These are phyloP conservation scores for Opisthograptis luteolata DNA, from an alignment of 2,888 invertebrate species.

Conservation along the genomic window DNA sequence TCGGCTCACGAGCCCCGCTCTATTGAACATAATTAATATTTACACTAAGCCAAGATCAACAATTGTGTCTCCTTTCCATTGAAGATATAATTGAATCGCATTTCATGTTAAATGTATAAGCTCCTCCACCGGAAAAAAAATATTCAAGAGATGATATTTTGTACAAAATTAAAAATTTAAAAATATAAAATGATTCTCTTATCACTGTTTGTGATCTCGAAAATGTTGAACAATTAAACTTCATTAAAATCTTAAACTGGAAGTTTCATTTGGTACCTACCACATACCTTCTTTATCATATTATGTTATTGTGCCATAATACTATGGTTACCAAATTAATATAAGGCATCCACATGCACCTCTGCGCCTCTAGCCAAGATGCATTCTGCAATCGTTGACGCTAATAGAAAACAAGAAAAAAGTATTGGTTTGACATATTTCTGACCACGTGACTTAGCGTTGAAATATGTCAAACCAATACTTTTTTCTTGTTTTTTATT, in stretches of 20 bases:
- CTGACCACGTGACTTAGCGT: too few species aligned
- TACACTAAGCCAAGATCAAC: slow-evolving; percentile 57
- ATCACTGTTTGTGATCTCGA: slow-evolving; percentile 78
- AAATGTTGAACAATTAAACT: slow-evolving; percentile 80
- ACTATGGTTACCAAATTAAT: too few species aligned
- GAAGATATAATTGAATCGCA: slow-evolving; percentile 61
- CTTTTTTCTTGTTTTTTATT: too few species aligned
- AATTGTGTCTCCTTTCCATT: slow-evolving; percentile 61
- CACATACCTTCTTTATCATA: not conserved
- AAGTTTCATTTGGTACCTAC: slow-evolving; percentile 16
- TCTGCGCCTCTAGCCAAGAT: too few species aligned
- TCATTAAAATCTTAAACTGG: slow-evolving; percentile 67
- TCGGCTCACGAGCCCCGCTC: not conserved
- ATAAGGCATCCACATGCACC: too few species aligned
- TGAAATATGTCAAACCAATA: too few species aligned
- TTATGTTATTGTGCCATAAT: not conserved
- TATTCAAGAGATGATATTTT: slow-evolving; percentile 79
- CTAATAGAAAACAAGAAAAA: too few species aligned
- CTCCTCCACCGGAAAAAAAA: slow-evolving; percentile 59
- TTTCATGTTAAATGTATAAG: slow-evolving; percentile 65
- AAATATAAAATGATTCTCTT: slow-evolving; percentile 71
- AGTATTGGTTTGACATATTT: too few species aligned
- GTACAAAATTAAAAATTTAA: slow-evolving; percentile 77
- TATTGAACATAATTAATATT: slow-evolving; percentile 23
- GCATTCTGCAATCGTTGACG: too few species aligned